Evolutionary conservation across 2,113 vertebrate species (phyloP).

Genomic region (Salvelinus alpinus): DNA sequence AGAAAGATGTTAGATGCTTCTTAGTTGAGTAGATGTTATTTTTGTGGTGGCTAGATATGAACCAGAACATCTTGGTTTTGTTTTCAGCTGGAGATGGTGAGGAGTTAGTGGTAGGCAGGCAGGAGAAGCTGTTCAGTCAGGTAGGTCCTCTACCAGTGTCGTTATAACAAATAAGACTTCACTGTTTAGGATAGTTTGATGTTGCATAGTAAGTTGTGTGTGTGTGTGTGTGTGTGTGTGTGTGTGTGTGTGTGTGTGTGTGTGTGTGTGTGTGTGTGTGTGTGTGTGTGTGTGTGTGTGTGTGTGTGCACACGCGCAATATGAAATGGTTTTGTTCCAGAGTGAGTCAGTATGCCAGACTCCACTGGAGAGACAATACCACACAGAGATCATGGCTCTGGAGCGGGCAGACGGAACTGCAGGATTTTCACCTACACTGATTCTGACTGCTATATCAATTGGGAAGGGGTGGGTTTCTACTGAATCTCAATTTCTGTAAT

Average conservation of each 20-base stretch:
- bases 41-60: too few relatives aligned
- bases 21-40: too few relatives aligned
- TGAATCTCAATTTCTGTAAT: neutral
- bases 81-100: conserved; percentile 74
- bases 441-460: conserved; percentile 87
- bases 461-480: conserved; percentile 77
- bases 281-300: conserved; percentile 11
- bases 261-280: too few relatives aligned
- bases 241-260: too few relatives aligned
- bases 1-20: neutral
- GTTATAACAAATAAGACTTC: too few relatives aligned
- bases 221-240: too few relatives aligned
- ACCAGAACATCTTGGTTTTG: neutral
- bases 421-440: conserved; percentile 94
- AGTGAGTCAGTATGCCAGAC: conserved; percentile 82
- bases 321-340: conserved; percentile 89
- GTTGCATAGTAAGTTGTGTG: neutral
- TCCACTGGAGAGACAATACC: conserved; percentile 90
- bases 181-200: too few relatives aligned
- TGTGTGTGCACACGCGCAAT: conserved; percentile 65
- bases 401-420: conserved; percentile 77
- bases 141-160: conserved; percentile 57
- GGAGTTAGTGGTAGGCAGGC: conserved; percentile 83
- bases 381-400: conserved; percentile 78
- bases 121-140: conserved; percentile 96